phyloP scores from a whole-genome alignment of 1,140 invertebrate species.

The Zaprionus tsacasi region DNA sequence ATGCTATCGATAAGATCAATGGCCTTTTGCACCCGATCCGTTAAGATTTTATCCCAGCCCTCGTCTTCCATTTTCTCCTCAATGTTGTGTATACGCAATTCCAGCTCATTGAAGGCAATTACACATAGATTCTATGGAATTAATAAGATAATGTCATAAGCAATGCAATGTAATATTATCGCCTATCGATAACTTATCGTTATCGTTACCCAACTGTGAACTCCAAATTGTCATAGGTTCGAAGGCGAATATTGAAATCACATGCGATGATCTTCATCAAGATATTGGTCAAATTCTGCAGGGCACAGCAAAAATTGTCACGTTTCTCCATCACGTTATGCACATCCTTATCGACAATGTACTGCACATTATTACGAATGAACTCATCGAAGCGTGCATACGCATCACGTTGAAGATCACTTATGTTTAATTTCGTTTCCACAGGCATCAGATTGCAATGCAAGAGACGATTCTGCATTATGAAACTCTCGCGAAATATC shows the following conservation, averaged over 20 bases:
- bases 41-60: conserved; percentile 30
- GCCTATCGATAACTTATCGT: conserved; percentile 2
- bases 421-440: background rate
- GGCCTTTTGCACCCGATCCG: background rate
- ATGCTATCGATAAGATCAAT: conserved; percentile 45
- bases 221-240: conserved; percentile 39
- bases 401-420: conserved; percentile 16
- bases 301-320: conserved; percentile 54
- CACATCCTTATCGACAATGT: conserved; percentile 54
- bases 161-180: no score
- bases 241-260: conserved; percentile 54
- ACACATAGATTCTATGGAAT: conserved; percentile 54
- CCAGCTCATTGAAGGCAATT: conserved; percentile 58
- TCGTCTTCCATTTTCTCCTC: conserved; percentile 51
- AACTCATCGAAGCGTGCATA: conserved; percentile 56
- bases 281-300: conserved; percentile 62
- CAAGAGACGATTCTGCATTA: conserved; percentile 61
- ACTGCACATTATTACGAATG: conserved; percentile 40
- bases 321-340: conserved; percentile 41
- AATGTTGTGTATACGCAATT: conserved; percentile 44
- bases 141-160: background rate
- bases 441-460: conserved; percentile 23
- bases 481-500: conserved; percentile 51
- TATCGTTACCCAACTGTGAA: conserved; percentile 46
- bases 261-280: conserved; percentile 58